Evolutionary conservation across 2,113 vertebrate species (phyloP).

Genomic region (Eonycteris spelaea): DNA sequence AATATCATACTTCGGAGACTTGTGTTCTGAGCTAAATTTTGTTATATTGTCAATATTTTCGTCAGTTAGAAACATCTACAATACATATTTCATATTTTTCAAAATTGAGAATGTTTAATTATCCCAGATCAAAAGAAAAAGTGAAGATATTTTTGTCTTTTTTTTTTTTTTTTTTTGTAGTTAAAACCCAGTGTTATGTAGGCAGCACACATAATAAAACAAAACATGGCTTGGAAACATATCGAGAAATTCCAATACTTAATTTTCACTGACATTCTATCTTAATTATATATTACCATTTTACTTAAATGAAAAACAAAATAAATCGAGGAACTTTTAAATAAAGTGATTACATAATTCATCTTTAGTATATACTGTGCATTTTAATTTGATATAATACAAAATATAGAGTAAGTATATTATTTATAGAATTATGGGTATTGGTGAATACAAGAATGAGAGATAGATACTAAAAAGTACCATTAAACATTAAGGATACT

Average conservation of each 20-base stretch:
- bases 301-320: background rate
- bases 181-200: background rate
- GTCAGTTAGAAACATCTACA: background rate
- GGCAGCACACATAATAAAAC: background rate
- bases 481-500: background rate
- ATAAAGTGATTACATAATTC: background rate
- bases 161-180: background rate
- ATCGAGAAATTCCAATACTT: background rate
- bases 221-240: background rate
- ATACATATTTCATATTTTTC: background rate
- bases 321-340: background rate
- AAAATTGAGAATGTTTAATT: background rate
- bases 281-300: background rate
- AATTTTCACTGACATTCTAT: background rate
- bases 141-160: background rate
- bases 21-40: background rate
- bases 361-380: background rate
- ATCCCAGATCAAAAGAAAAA: background rate
- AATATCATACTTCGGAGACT: background rate
- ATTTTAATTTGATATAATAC: background rate
- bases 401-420: background rate
- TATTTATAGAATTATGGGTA: background rate
- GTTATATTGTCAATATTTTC: background rate
- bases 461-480: background rate
- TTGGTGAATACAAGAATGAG: background rate